These are phyloP conservation scores for Passerina amoena DNA, from an alignment of 2,113 vertebrate genomes.

Conservation along the genomic window DNA sequence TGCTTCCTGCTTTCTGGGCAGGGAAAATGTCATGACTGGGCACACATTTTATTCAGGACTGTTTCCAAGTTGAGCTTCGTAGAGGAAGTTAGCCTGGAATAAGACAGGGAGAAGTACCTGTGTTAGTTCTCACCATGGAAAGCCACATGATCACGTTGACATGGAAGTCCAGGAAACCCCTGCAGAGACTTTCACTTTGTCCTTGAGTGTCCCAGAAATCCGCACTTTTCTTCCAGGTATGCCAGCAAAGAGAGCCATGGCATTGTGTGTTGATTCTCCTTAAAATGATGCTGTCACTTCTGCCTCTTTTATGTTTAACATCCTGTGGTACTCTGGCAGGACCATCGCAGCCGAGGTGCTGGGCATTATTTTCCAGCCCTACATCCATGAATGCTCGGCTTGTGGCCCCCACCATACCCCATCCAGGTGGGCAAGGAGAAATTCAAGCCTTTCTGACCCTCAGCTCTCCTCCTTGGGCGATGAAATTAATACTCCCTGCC, in stretches of 20 bases:
- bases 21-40: not conserved
- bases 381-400: not conserved
- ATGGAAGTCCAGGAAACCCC: not conserved
- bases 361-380: not conserved
- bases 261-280: not conserved
- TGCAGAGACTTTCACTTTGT: not conserved
- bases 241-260: not conserved
- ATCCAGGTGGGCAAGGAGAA: fast-evolving
- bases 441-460: not conserved
- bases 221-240: not conserved
- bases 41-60: not conserved
- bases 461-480: not conserved
- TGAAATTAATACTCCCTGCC: not conserved
- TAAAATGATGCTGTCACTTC: not conserved
- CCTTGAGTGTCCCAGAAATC: not conserved
- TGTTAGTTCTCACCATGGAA: not conserved
- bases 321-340: not conserved
- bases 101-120: not conserved
- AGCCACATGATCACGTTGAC: fast-evolving
- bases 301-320: not conserved
- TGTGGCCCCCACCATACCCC: fast-evolving
- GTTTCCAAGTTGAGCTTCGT: not conserved
- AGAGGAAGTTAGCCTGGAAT: not conserved
- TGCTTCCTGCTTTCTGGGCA: not conserved
- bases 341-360: not conserved